Evolutionary conservation across 2,888 invertebrate genomes (phyloP).

Genomic region (Euzetes globulus): DNA sequence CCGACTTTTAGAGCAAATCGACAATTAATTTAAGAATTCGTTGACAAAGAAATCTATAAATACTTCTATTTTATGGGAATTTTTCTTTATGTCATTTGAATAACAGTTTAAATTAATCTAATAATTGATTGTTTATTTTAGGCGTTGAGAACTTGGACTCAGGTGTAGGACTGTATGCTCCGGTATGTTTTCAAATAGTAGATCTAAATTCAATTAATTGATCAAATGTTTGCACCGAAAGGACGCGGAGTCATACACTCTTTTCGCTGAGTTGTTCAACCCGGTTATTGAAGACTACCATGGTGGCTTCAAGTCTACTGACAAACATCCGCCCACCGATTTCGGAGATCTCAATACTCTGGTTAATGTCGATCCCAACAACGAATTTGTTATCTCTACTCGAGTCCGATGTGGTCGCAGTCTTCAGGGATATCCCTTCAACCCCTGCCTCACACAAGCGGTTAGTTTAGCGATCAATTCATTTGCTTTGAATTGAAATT

Average conservation of each 20-base stretch:
- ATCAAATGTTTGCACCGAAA: background rate
- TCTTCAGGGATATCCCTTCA: conserved; percentile 81
- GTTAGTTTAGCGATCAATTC: conserved; percentile 39
- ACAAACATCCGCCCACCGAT: conserved; percentile 86
- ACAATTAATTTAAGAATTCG: too few relatives aligned
- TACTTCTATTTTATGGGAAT: background rate
- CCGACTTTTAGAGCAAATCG: too few relatives aligned
- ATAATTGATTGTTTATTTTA: conserved; percentile 44
- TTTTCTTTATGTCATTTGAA: too few relatives aligned
- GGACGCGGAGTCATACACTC: conserved; percentile 87
- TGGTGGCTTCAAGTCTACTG: conserved; percentile 84
- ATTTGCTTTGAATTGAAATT: background rate
- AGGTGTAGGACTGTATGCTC: conserved; percentile 93
- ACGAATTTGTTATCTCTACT: conserved; percentile 81
- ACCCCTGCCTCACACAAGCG: conserved; percentile 90
- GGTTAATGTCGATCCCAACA: conserved; percentile 77
- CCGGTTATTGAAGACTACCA: conserved; percentile 98
- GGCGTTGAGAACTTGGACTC: conserved; percentile 92
- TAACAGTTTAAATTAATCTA: background rate
- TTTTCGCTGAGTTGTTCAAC: conserved; percentile 87
- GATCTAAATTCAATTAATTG: too few relatives aligned
- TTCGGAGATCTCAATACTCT: conserved; percentile 87
- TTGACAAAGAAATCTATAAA: background rate
- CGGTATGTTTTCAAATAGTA: conserved; percentile 50
- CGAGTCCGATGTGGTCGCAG: conserved; percentile 94